Conservation (phyloP, 2,888 invertebrate genomes). For the Eupithecia abbreviata region DNA sequence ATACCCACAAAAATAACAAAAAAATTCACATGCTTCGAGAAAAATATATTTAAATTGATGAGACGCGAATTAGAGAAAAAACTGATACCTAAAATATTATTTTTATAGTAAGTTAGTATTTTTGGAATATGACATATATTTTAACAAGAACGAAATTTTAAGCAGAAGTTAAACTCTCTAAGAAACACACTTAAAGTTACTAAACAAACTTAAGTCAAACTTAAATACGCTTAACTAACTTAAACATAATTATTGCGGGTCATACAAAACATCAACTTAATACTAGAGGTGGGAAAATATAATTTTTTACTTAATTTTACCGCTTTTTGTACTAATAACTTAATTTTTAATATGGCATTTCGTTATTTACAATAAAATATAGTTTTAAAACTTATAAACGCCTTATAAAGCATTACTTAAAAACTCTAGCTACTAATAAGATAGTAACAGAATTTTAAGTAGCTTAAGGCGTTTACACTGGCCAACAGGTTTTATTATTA, state of each 20-base stretch:
- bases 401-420: not conserved
- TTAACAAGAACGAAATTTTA: not conserved
- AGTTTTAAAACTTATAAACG: slow-evolving; percentile 5
- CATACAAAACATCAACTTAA: slow-evolving; percentile 39
- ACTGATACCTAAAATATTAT: too few relatives aligned
- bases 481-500: not conserved
- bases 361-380: slow-evolving; percentile 40
- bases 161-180: not conserved
- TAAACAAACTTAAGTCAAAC: slow-evolving; percentile 28
- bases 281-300: slow-evolving; percentile 43
- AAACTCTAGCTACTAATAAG: not conserved
- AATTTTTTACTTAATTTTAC: slow-evolving; percentile 38
- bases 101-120: not conserved
- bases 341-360: slow-evolving; percentile 46
- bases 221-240: slow-evolving; percentile 32
- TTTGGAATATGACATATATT: not conserved
- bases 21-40: not conserved
- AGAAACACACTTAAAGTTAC: slow-evolving; percentile 17
- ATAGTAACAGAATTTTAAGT: not conserved
- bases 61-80: not conserved
- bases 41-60: not conserved
- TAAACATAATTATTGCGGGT: slow-evolving; percentile 42
- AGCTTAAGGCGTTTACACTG: not conserved
- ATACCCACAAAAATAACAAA: not conserved
- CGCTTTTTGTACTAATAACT: slow-evolving; percentile 36